Conservation (phyloP, 2,113 vertebrate species). For the Zeus faber region DNA sequence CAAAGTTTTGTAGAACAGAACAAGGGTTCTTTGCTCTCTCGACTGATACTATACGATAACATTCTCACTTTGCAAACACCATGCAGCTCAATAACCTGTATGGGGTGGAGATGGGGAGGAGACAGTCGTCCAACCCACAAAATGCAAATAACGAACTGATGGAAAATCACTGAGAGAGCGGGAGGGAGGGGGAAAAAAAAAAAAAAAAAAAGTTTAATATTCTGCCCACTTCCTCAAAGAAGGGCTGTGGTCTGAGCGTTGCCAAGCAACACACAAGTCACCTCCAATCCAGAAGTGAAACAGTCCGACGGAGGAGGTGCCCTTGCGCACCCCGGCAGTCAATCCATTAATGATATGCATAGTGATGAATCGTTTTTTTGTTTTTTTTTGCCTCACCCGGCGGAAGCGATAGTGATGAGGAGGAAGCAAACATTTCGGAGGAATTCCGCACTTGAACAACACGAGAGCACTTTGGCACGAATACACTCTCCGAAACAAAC, state of each 20-base stretch:
- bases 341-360: no score
- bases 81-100: background rate
- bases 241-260: background rate
- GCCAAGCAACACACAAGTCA: constrained; percentile 10
- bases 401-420: no score
- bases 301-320: no score
- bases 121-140: background rate
- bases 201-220: no score
- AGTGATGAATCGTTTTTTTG: no score
- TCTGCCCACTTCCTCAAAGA: constrained; percentile 11
- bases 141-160: constrained; percentile 3
- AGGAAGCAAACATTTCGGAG: no score
- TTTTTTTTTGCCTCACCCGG: no score
- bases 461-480: no score
- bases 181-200: no score
- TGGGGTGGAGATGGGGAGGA: background rate
- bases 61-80: background rate
- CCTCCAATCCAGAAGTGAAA: no score
- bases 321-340: no score
- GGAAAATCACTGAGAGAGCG: constrained; percentile 65
- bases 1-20: background rate
- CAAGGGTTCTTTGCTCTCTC: background rate
- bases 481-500: background rate
- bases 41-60: background rate
- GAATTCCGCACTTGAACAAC: no score